phyloP scores from a whole-genome alignment of 2,888 invertebrate genomes.

The Labia minor region DNA sequence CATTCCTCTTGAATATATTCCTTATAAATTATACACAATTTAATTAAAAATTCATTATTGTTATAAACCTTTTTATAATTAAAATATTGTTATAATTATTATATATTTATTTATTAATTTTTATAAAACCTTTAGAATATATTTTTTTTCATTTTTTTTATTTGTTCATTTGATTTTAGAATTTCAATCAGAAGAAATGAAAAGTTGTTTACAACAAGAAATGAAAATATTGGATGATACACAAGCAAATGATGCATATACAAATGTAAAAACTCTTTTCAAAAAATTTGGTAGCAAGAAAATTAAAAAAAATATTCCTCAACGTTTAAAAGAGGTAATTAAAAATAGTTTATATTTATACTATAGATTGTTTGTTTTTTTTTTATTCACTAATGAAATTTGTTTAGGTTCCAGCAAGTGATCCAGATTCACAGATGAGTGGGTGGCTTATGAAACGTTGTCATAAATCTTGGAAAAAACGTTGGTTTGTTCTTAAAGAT shows the following conservation, averaged over 20 bases:
- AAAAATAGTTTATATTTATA: neutral
- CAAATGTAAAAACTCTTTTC: conserved; percentile 30
- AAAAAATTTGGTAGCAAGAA: conserved; percentile 31
- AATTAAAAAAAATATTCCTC: conserved; percentile 31
- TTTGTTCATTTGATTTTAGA: conserved; percentile 29
- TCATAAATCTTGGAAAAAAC: conserved; percentile 40
- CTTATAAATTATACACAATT: no score
- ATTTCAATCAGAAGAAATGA: conserved; percentile 26
- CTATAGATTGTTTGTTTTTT: no score
- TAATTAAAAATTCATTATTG: no score
- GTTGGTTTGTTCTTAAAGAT: conserved; percentile 47
- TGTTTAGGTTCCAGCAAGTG: conserved; percentile 41
- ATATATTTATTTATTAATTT: no score
- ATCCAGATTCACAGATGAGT: conserved; percentile 41
- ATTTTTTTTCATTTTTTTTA: no score
- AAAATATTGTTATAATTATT: no score
- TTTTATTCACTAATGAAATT: no score
- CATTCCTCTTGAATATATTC: no score
- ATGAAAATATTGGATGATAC: conserved; percentile 29
- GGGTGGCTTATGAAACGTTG: conserved; percentile 40
- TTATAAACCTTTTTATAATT: no score
- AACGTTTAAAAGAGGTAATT: conserved; percentile 33
- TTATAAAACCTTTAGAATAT: no score
- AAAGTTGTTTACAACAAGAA: conserved; percentile 1
- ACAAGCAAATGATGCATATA: conserved; percentile 26